These are phyloP conservation scores for Nesidiocoris tenuis DNA, from an alignment of 2,888 invertebrate species.

Conservation along the genomic window DNA sequence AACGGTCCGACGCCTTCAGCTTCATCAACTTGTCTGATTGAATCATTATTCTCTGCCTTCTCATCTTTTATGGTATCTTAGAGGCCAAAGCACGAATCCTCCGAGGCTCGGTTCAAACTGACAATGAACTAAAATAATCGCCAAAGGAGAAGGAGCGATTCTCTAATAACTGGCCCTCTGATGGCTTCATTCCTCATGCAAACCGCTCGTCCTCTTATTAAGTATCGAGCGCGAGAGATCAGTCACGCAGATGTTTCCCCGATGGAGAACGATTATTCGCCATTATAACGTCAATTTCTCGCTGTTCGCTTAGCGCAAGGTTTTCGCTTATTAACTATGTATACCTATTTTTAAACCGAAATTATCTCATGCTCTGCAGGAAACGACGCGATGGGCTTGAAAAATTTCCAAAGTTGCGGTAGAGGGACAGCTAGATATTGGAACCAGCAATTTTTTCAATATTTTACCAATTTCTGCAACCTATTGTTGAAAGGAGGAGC, in stretches of 20 bases:
- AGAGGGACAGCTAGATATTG: too few species aligned
- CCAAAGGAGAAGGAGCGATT: constrained; percentile 5
- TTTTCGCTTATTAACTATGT: too few species aligned
- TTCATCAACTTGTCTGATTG: constrained; percentile 37
- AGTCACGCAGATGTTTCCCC: background rate
- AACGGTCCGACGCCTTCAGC: constrained; percentile 8
- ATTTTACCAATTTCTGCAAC: too few species aligned
- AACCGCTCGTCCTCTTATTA: background rate
- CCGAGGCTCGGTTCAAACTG: constrained; percentile 13
- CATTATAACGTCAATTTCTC: too few species aligned
- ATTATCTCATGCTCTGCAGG: too few species aligned
- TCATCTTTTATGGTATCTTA: constrained; percentile 4
- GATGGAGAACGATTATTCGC: background rate
- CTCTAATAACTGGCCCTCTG: constrained; percentile 31
- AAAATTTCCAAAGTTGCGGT: too few species aligned
- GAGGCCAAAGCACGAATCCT: constrained; percentile 12
- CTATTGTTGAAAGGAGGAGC: too few species aligned
- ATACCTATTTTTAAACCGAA: too few species aligned
- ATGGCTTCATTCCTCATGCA: constrained; percentile 37
- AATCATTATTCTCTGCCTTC: constrained; percentile 31
- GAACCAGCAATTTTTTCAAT: too few species aligned
- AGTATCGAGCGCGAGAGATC: background rate
- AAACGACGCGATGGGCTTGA: too few species aligned
- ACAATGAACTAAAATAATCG: constrained; percentile 41
- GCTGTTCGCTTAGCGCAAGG: too few species aligned